phyloP scores from a whole-genome alignment of 2,113 vertebrate genomes.

The Oreotrochilus melanogaster region DNA sequence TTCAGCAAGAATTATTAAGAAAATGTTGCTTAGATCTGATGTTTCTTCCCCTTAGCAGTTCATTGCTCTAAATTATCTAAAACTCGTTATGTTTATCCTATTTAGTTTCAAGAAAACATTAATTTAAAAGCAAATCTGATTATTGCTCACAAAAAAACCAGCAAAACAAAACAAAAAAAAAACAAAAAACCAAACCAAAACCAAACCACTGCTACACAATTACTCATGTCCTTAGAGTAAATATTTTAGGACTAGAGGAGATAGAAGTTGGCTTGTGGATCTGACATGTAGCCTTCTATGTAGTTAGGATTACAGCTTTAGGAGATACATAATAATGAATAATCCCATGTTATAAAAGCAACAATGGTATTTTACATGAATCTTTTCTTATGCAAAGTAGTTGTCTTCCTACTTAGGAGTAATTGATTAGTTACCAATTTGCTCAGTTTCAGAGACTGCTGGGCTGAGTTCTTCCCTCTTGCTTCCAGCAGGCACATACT shows the following conservation, averaged over 20 bases:
- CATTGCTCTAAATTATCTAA: not conserved
- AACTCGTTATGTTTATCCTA: not conserved
- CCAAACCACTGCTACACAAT: not conserved
- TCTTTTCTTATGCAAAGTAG: conserved; percentile 20
- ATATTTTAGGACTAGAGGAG: not conserved
- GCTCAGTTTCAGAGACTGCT: not conserved
- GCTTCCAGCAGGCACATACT: not conserved
- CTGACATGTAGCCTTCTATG: not conserved
- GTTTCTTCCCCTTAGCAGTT: not conserved
- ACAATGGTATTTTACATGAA: not conserved
- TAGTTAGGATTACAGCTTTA: conserved; percentile 24
- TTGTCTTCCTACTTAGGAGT: not conserved
- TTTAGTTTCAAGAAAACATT: not conserved
- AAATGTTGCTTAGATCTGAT: not conserved
- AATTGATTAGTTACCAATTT: conserved; percentile 15
- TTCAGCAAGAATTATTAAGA: not conserved
- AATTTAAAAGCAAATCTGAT: not conserved
- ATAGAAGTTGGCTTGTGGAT: not conserved
- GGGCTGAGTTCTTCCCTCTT: not conserved
- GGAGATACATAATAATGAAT: not conserved
- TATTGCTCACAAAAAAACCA: not conserved
- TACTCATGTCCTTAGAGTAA: not conserved
- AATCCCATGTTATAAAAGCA: conserved; percentile 12
- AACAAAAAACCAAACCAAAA: too few species aligned
- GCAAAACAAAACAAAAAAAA: not conserved